A percentile compares a stretch with the other conserved stretches of the same genome.
phyloP scores from a whole-genome alignment of 2,113 vertebrate species.

The Hiodon tergisus region DNA sequence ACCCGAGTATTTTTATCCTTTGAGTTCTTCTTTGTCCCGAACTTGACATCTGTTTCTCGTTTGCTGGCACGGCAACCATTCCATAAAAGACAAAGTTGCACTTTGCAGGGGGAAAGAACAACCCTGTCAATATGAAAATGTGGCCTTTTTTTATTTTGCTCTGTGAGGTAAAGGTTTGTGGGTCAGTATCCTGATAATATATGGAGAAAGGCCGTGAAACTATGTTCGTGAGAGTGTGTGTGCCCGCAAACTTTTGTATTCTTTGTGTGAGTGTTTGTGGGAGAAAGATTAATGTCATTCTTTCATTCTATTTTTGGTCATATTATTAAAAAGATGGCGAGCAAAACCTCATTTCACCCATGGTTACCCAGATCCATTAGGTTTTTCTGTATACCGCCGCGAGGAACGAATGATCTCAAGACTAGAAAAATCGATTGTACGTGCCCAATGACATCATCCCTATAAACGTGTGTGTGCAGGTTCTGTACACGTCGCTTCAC shows the following conservation, averaged over 20 bases:
- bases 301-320: no score
- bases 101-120: conserved; percentile 16
- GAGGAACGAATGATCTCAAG: neutral
- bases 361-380: conserved; percentile 1
- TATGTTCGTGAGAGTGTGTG: neutral
- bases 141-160: neutral
- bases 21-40: conserved; percentile 28
- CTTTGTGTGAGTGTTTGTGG: no score
- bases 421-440: neutral
- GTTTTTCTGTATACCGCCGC: neutral
- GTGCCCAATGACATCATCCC: neutral
- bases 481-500: no score
- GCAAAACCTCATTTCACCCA: conserved; percentile 5
- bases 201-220: neutral
- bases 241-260: neutral
- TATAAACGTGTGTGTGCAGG: neutral
- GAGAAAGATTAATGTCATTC: no score
- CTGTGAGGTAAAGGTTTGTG: neutral
- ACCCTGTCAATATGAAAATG: conserved; percentile 21
- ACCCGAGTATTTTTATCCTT: conserved; percentile 36
- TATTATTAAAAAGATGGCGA: no score
- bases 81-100: conserved; percentile 45
- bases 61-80: conserved; percentile 32
- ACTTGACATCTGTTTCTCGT: conserved; percentile 43
- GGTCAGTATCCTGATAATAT: neutral